Evolutionary conservation across 2,797 vertebrate species (phyloP).

Genomic region (Sebastes iracundus): DNA sequence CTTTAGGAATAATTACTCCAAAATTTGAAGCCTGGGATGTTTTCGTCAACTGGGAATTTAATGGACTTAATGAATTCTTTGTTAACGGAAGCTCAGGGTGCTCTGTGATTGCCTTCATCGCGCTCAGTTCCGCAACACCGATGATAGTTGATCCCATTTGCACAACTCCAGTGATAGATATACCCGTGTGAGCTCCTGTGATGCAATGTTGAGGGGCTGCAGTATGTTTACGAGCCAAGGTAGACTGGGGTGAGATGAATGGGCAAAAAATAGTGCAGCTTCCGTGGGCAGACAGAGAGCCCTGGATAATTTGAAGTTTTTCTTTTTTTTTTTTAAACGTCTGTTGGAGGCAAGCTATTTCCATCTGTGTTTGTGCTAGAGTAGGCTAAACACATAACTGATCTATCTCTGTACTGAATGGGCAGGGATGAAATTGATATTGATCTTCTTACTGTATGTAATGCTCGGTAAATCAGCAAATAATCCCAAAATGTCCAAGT

Average conservation of each 20-base stretch:
- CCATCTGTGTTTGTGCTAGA: constrained; percentile 28
- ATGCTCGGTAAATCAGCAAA: constrained; percentile 32
- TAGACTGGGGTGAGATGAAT: constrained; percentile 50
- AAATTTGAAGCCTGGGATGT: constrained; percentile 55
- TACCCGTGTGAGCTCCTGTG: constrained; percentile 34
- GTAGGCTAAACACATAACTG: constrained; percentile 36
- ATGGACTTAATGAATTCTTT: constrained; percentile 69
- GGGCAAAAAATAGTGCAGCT: constrained; percentile 29
- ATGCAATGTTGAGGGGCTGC: constrained; percentile 46
- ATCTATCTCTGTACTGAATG: constrained; percentile 31
- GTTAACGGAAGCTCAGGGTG: constrained; percentile 62
- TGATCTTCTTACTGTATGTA: constrained; percentile 27
- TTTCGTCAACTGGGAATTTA: constrained; percentile 68
- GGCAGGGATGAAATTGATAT: constrained; percentile 49
- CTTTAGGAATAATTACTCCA: constrained; percentile 70
- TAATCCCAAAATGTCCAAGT: constrained; percentile 30
- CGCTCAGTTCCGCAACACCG: constrained; percentile 48
- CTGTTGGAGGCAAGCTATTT: constrained; percentile 21
- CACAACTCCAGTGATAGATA: constrained; percentile 48
- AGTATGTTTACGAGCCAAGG: constrained; percentile 46
- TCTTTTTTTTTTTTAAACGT: constrained; percentile 6
- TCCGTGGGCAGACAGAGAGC: constrained; percentile 25
- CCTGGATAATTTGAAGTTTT: constrained; percentile 21
- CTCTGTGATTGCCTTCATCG: constrained; percentile 63
- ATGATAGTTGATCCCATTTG: constrained; percentile 59